Evolutionary conservation across 2,888 invertebrate species (phyloP).

Genomic region (Muschampia plurimacula): DNA sequence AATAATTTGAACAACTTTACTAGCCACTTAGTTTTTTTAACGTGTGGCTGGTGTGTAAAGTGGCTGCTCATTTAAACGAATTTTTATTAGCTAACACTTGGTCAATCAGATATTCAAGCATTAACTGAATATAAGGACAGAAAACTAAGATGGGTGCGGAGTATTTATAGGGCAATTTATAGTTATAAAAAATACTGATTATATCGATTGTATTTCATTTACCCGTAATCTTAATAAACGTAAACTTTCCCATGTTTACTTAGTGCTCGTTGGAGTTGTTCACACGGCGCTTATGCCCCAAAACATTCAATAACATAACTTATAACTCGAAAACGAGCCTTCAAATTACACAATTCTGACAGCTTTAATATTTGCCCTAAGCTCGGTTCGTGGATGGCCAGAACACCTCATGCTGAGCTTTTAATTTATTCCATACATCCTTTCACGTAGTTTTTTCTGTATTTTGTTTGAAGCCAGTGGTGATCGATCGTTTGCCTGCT

Average conservation of each 20-base stretch:
- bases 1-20: constrained; percentile 59
- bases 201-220: constrained; percentile 68
- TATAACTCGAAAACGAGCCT: constrained; percentile 77
- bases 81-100: constrained; percentile 58
- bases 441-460: constrained; percentile 78
- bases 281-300: constrained; percentile 67
- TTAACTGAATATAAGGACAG: constrained; percentile 55
- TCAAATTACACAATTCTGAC: constrained; percentile 80
- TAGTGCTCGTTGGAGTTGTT: constrained; percentile 62
- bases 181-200: constrained; percentile 63
- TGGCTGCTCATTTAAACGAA: constrained; percentile 58
- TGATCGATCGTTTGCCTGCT: constrained; percentile 82
- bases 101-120: constrained; percentile 57
- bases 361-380: constrained; percentile 83
- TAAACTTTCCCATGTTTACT: constrained; percentile 60
- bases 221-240: constrained; percentile 55
- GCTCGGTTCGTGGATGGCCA: constrained; percentile 61
- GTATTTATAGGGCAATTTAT: constrained; percentile 59
- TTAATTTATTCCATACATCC: constrained; percentile 84
- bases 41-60: constrained; percentile 45
- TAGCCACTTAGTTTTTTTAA: constrained; percentile 54
- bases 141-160: constrained; percentile 52
- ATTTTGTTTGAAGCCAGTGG: constrained; percentile 77
- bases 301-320: constrained; percentile 83
- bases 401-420: constrained; percentile 81